Base-by-base conservation (phyloP, 2,797 vertebrate species). In the Sphaeramia orbicularis region DNA sequence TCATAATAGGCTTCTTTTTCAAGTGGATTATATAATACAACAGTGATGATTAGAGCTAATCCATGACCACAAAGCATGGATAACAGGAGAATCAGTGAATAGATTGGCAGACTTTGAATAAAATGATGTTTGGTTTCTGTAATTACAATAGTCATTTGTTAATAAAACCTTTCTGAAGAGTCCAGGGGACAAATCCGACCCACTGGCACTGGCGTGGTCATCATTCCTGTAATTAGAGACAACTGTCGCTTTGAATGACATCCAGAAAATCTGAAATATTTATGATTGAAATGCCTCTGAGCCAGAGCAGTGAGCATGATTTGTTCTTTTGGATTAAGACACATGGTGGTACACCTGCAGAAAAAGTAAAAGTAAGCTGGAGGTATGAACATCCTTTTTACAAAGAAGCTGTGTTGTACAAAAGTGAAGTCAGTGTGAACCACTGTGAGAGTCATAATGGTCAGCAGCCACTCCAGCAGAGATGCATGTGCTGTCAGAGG, bases 31-130 rank as follows among this genome's bases (percentile, higher is more conserved):
- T 56, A 66, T 70, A 80, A 83, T 69, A 78, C 63, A 80, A 37
- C 74, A 71, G 53, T 6, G 15, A 68, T 87, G 76, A 89, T 87
- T 82, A 65, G 59, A 71, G 72, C 73, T 86, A 88, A 88, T 88
- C 75, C 78, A 69, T 24, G 50, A 76, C 66, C 69, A 60, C 67
- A 60, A 68, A 67, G 73, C 78, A 64, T 45, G 57, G 77, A 81
- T 77, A 81, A 80, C 56, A 45, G 40, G 27, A 55, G 44, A 78
- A 78, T 78, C 63, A 65, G 48, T 19, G 48, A 71, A 63, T 57
- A 74, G 60, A 68, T 64, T 49, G 43, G 24, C 52, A 73, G 45
- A 67, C 51, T 81, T 63, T 51, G 35, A 54, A 63, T 64, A 38
- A 80, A 78, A 77, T 1, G 30, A 65, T 76, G 19, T 78, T 83